These are phyloP conservation scores for Anguilla anguilla DNA, from an alignment of 2,797 vertebrate species.

Conservation along the genomic window DNA sequence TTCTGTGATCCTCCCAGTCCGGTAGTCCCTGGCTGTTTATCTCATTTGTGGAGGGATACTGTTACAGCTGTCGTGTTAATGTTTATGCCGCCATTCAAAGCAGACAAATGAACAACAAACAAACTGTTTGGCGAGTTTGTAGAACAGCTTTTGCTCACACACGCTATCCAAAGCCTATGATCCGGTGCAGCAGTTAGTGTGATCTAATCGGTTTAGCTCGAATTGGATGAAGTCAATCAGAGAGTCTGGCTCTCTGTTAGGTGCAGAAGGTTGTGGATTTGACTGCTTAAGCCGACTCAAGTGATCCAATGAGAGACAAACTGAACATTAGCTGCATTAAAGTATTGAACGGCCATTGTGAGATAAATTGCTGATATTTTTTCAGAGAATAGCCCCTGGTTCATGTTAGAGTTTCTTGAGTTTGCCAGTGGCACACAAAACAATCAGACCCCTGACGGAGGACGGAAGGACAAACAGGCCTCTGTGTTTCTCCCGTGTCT, in stretches of 20 bases:
- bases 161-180: neutral
- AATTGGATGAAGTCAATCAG: neutral
- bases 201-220: neutral
- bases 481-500: neutral
- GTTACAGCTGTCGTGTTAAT: neutral
- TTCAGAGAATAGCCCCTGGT: neutral
- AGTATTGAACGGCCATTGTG: neutral
- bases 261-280: neutral
- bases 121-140: neutral
- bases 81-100: neutral
- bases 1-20: neutral
- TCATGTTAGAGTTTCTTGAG: neutral
- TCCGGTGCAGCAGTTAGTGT: neutral
- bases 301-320: neutral
- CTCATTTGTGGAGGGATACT: neutral
- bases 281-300: neutral
- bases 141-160: neutral
- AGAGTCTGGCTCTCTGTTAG: neutral
- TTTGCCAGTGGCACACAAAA: neutral
- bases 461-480: neutral
- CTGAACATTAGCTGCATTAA: neutral
- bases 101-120: conserved; percentile 20
- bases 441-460: neutral
- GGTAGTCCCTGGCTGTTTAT: neutral
- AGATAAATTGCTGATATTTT: neutral